phyloP scores from a whole-genome alignment of 2,113 vertebrate genomes.

The Megaptera novaeangliae region DNA sequence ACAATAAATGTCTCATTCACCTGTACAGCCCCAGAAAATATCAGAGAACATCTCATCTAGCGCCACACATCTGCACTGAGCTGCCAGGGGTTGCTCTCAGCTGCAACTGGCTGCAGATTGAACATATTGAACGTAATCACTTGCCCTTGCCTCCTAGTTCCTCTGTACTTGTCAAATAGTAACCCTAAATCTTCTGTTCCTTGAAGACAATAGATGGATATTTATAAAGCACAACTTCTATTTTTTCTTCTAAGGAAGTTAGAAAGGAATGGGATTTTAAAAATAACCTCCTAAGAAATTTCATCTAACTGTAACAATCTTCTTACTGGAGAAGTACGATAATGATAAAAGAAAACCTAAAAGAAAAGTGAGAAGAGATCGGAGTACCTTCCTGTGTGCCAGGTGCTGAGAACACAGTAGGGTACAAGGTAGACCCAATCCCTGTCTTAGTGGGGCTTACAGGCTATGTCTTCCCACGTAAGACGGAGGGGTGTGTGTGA shows the following conservation, averaged over 20 bases:
- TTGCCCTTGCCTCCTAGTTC: background rate
- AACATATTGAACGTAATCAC: background rate
- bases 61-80: background rate
- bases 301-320: background rate
- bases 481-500: background rate
- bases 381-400: background rate
- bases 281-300: background rate
- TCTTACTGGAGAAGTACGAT: background rate
- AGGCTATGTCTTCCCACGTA: background rate
- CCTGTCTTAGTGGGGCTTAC: background rate
- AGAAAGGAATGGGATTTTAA: background rate
- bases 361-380: background rate
- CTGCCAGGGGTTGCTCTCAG: background rate
- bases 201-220: background rate
- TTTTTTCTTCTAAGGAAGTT: background rate
- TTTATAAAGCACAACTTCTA: background rate
- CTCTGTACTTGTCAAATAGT: background rate
- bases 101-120: background rate
- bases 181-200: background rate
- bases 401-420: background rate
- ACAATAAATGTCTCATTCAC: slow-evolving; percentile 27
- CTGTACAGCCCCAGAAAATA: background rate
- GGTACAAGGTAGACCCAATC: background rate
- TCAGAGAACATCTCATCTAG: background rate
- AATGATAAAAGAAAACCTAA: background rate